Evolutionary conservation across 1,140 invertebrate genomes (phyloP).

Genomic region (Papilio aristodemus): DNA sequence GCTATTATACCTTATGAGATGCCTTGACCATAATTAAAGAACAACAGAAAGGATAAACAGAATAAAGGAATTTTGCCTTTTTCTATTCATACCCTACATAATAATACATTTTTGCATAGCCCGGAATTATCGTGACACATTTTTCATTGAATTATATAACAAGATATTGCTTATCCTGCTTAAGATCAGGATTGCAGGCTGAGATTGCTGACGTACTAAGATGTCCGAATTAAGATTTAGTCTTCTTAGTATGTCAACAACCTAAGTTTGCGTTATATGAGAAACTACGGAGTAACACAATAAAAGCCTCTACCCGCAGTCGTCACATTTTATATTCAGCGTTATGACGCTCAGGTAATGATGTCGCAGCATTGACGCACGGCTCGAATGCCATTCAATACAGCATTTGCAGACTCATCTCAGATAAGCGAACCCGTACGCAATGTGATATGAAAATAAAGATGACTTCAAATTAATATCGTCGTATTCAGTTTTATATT

Average conservation of each 20-base stretch:
- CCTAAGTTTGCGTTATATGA: neutral
- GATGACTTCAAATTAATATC: neutral
- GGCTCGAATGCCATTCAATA: constrained; percentile 41
- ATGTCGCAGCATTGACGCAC: constrained; percentile 41
- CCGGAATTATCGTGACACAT: no score
- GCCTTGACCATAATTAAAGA: no score
- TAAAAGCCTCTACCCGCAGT: constrained; percentile 18
- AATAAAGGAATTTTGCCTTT: no score
- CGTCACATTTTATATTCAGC: constrained; percentile 36
- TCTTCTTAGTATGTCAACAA: neutral
- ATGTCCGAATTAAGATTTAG: neutral
- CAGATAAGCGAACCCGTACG: constrained; percentile 45
- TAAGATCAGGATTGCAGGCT: no score
- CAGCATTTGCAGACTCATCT: constrained; percentile 46
- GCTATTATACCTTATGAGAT: no score
- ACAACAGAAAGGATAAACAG: no score
- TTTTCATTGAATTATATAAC: no score
- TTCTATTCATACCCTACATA: no score
- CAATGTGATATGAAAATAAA: neutral
- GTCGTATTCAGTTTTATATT: neutral
- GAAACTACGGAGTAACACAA: neutral
- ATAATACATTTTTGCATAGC: no score
- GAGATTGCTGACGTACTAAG: no score
- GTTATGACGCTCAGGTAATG: constrained; percentile 41
- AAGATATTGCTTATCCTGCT: no score